These are phyloP conservation scores for Hoplostethus atlanticus DNA, from an alignment of 2,797 vertebrate genomes.

Conservation along the genomic window DNA sequence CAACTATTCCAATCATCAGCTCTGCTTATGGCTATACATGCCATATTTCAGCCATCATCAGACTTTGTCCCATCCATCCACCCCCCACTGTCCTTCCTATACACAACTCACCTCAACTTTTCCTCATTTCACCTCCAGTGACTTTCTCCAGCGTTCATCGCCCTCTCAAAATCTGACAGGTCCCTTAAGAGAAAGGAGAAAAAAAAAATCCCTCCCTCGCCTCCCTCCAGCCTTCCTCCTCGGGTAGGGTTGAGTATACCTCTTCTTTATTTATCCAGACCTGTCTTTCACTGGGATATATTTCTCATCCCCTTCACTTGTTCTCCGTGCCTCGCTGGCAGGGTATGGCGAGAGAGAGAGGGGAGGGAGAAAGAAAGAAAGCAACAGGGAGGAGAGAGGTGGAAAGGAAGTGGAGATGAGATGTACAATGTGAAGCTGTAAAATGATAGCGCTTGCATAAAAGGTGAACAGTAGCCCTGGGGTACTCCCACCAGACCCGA, in stretches of 20 bases:
- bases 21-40: conserved; percentile 2
- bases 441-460: conserved; percentile 7
- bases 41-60: conserved; percentile 23
- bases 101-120: conserved; percentile 44
- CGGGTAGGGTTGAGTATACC: conserved; percentile 53
- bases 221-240: conserved; percentile 43
- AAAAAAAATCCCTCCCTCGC: conserved; percentile 20
- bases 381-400: not conserved
- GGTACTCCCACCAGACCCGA: conserved; percentile 5
- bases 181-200: conserved; percentile 42
- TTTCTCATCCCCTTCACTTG: conserved; percentile 67
- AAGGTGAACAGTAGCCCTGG: conserved; percentile 26
- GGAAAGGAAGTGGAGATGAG: not conserved
- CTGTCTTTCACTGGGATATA: conserved; percentile 69
- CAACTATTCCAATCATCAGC: not conserved
- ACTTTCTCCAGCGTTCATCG: conserved; percentile 30
- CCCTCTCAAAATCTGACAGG: conserved; percentile 68
- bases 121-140: conserved; percentile 4
- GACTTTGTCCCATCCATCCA: conserved; percentile 4
- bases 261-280: conserved; percentile 75
- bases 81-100: conserved; percentile 4
- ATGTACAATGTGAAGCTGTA: not conserved
- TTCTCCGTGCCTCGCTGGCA: conserved; percentile 60
- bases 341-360: conserved; percentile 48
- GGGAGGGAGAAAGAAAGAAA: not conserved